Conservation (phyloP, 2,797 vertebrate genomes). For the Amphiprion clarkii region DNA sequence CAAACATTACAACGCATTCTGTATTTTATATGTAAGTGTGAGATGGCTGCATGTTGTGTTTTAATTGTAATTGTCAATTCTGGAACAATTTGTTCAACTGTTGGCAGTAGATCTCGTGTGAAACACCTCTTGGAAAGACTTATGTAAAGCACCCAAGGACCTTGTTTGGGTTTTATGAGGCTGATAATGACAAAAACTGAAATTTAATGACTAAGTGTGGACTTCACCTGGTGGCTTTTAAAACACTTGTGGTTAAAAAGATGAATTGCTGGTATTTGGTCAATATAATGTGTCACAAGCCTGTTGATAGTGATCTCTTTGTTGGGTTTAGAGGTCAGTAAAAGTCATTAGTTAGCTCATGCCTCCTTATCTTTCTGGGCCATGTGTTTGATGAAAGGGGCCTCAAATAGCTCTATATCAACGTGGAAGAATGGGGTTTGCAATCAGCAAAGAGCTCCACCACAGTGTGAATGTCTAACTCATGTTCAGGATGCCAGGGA, state of each 20-base stretch:
- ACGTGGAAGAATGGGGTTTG: neutral
- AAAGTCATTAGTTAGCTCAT: neutral
- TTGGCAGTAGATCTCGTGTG: neutral
- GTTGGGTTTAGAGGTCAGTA: conserved; percentile 3
- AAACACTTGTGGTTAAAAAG: neutral
- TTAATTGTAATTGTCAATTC: neutral
- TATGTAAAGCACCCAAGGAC: too few species aligned
- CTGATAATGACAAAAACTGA: conserved; percentile 6
- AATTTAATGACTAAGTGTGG: neutral
- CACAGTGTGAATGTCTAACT: neutral
- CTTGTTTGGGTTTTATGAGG: conserved; percentile 4
- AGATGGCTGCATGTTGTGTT: neutral
- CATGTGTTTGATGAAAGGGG: conserved; percentile 27
- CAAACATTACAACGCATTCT: conserved; percentile 20
- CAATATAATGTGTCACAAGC: neutral
- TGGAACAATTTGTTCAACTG: neutral
- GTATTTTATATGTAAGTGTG: neutral
- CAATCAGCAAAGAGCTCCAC: neutral
- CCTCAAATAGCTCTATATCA: neutral
- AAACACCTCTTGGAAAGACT: neutral
- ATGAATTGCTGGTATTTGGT: neutral
- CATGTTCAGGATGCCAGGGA: neutral
- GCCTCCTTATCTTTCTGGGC: neutral
- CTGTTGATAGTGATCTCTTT: neutral
- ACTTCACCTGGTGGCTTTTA: too few species aligned